phyloP scores from a whole-genome alignment of 2,888 invertebrate species.

The Caenorhabditis plicata region DNA sequence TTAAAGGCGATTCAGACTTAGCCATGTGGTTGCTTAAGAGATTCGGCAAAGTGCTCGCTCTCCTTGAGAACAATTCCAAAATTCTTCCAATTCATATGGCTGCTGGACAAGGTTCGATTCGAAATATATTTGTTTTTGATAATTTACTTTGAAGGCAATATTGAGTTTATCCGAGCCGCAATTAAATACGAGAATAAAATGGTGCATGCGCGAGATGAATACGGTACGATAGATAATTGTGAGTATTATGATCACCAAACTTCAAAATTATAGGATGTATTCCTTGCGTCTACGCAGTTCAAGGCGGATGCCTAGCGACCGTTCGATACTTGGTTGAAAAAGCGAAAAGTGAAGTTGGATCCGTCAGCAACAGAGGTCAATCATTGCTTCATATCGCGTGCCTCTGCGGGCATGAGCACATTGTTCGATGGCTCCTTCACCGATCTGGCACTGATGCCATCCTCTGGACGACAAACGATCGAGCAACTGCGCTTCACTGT shows the following conservation, averaged over 20 bases:
- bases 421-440: slow-evolving; percentile 49
- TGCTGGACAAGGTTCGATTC: slow-evolving; percentile 53
- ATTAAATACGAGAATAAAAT: slow-evolving; percentile 58
- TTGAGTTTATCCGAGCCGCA: slow-evolving; percentile 56
- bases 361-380: slow-evolving; percentile 52
- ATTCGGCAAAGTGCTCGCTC: slow-evolving; percentile 52
- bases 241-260: too few species aligned
- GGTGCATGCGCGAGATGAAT: slow-evolving; percentile 54
- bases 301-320: slow-evolving; percentile 54
- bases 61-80: slow-evolving; percentile 49
- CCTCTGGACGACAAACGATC: slow-evolving; percentile 53
- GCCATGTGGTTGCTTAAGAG: slow-evolving; percentile 47
- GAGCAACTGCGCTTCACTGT: slow-evolving; percentile 59
- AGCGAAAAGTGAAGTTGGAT: slow-evolving; percentile 48
- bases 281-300: slow-evolving; percentile 57
- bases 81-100: slow-evolving; percentile 63
- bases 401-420: slow-evolving; percentile 52
- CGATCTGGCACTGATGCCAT: slow-evolving; percentile 44
- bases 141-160: slow-evolving; percentile 45
- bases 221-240: too few species aligned
- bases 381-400: slow-evolving; percentile 60
- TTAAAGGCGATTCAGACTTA: slow-evolving; percentile 52
- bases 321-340: slow-evolving; percentile 59
- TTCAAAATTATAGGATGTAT: slow-evolving; percentile 62
- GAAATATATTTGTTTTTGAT: background rate